Conservation (phyloP, 2,113 vertebrate species). For the Gallinago undulata region DNA sequence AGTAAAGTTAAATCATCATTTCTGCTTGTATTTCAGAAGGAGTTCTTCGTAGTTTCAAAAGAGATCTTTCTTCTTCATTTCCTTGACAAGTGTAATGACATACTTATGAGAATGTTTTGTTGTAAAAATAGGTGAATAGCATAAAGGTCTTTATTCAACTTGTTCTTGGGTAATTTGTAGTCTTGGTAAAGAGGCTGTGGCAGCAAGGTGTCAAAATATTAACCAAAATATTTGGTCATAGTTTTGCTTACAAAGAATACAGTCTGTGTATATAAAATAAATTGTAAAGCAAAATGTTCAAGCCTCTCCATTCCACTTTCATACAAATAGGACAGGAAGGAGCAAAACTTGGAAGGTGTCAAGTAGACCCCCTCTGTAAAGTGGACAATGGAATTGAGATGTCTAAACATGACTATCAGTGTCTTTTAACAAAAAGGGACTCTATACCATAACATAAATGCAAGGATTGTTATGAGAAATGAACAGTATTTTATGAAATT, state of each 20-base stretch:
- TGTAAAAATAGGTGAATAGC: neutral
- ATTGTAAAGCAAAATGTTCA: neutral
- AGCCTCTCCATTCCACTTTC: neutral
- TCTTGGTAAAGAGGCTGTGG: neutral
- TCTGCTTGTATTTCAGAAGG: neutral
- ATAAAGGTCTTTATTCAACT: neutral
- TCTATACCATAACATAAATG: neutral
- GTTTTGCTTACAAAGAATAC: neutral
- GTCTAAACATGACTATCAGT: neutral
- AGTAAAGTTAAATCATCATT: neutral
- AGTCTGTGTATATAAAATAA: neutral
- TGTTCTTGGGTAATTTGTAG: neutral
- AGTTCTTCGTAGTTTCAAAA: neutral
- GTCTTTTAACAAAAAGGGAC: neutral
- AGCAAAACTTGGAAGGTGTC: neutral
- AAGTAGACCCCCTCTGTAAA: neutral
- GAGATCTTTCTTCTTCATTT: neutral
- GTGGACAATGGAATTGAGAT: neutral
- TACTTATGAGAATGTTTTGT: neutral
- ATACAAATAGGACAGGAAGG: neutral
- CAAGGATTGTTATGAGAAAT: neutral
- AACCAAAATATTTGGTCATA: neutral
- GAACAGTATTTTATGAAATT: neutral
- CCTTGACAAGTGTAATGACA: neutral
- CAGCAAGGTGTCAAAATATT: neutral